These are phyloP conservation scores for Drosophila insularis DNA, from an alignment of 1,140 invertebrate genomes.

Conservation along the genomic window DNA sequence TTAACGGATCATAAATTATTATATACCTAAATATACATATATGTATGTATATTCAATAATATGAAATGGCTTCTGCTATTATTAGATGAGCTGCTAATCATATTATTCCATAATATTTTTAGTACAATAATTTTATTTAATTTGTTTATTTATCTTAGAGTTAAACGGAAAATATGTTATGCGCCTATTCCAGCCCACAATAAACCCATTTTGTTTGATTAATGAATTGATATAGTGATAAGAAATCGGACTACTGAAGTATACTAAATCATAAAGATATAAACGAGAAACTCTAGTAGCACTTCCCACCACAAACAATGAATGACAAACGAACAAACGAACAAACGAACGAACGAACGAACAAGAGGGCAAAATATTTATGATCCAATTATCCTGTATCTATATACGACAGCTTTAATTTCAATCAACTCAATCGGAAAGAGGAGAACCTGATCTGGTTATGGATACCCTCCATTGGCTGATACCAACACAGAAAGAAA, in stretches of 20 bases:
- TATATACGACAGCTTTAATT: constrained; percentile 69
- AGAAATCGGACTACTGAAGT: constrained; percentile 55
- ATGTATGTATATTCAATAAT: constrained; percentile 32
- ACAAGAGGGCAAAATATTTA: constrained; percentile 58
- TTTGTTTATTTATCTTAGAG: constrained; percentile 76
- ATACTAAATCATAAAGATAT: constrained; percentile 65
- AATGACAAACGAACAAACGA: not conserved
- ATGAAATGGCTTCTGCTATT: constrained; percentile 5
- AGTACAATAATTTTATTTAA: constrained; percentile 78
- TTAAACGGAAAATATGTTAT: constrained; percentile 17
- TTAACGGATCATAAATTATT: not conserved
- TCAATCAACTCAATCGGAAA: constrained; percentile 73
- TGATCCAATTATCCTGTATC: constrained; percentile 51
- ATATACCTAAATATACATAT: constrained; percentile 9
- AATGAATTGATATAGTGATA: constrained; percentile 66
- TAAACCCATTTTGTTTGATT: constrained; percentile 77
- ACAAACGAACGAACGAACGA: not conserved
- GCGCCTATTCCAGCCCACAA: constrained; percentile 32
- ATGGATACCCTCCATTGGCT: constrained; percentile 20
- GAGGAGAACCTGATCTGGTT: constrained; percentile 35
- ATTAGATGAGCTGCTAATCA: constrained; percentile 41
- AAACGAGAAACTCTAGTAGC: constrained; percentile 27
- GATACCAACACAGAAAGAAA: not conserved
- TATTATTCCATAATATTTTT: constrained; percentile 67
- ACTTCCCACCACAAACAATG: constrained; percentile 13